These are phyloP conservation scores for Plestiodon gilberti DNA, from an alignment of 2,113 vertebrate genomes.

Conservation along the genomic window DNA sequence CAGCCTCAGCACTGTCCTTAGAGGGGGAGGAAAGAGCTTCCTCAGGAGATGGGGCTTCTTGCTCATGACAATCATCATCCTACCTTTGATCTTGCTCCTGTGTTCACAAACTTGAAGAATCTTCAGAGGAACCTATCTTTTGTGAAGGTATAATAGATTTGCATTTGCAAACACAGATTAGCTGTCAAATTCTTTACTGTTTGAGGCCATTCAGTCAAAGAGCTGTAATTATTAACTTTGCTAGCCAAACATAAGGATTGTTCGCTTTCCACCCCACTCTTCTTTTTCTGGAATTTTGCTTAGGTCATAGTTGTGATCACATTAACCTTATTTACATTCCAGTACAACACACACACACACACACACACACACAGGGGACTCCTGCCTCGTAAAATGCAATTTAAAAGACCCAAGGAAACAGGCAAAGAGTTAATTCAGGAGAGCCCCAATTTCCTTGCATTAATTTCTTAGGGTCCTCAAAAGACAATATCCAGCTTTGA, in stretches of 20 bases:
- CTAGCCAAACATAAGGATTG: background rate
- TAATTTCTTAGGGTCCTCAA: background rate
- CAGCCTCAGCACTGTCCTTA: no score
- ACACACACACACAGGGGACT: background rate
- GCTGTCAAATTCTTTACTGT: background rate
- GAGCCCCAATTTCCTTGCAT: background rate
- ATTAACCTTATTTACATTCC: background rate
- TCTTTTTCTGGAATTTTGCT: background rate
- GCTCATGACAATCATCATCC: background rate
- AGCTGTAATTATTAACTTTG: background rate
- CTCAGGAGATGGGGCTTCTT: no score
- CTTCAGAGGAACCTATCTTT: background rate
- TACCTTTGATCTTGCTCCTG: background rate
- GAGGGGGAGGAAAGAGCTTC: no score
- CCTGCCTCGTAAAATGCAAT: background rate
- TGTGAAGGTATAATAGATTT: background rate
- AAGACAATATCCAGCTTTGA: background rate
- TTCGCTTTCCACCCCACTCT: background rate
- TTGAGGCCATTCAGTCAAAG: background rate
- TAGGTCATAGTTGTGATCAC: background rate
- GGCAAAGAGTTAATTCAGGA: background rate
- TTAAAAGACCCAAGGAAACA: background rate
- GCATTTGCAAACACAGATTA: background rate
- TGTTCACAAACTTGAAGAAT: background rate
- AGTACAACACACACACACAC: background rate